These are phyloP conservation scores for Polyommatus icarus DNA, from an alignment of 2,888 invertebrate genomes.

Conservation along the genomic window DNA sequence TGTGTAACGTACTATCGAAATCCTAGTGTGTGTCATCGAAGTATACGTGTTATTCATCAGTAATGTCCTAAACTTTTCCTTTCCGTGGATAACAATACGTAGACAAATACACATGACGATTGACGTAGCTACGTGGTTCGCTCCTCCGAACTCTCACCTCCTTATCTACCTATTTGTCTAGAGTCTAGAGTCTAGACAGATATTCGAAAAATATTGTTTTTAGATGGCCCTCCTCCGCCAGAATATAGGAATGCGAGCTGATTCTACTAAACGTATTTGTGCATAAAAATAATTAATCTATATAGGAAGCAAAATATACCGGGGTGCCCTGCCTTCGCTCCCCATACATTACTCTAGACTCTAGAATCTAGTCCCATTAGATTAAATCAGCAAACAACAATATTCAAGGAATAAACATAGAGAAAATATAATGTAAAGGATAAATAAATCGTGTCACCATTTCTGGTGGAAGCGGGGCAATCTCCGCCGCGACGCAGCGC, in stretches of 20 bases:
- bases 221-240: too few species aligned
- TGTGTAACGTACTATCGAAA: not conserved
- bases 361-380: too few species aligned
- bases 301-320: too few species aligned
- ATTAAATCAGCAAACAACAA: not conserved
- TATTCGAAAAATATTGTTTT: too few species aligned
- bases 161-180: too few species aligned
- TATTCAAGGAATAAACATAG: not conserved
- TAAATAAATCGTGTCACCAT: not conserved
- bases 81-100: not conserved
- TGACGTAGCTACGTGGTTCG: not conserved
- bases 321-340: too few species aligned
- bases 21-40: not conserved
- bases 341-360: too few species aligned
- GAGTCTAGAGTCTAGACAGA: too few species aligned
- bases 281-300: too few species aligned
- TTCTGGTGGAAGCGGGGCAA: not conserved
- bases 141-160: too few species aligned
- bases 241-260: too few species aligned
- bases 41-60: not conserved
- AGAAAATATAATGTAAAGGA: not conserved
- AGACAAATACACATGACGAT: not conserved
- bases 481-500: not conserved
- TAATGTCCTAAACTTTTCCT: not conserved
- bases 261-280: too few species aligned